Evolutionary conservation across 2,888 invertebrate species (phyloP).

Genomic region (Brachypterus glaber): DNA sequence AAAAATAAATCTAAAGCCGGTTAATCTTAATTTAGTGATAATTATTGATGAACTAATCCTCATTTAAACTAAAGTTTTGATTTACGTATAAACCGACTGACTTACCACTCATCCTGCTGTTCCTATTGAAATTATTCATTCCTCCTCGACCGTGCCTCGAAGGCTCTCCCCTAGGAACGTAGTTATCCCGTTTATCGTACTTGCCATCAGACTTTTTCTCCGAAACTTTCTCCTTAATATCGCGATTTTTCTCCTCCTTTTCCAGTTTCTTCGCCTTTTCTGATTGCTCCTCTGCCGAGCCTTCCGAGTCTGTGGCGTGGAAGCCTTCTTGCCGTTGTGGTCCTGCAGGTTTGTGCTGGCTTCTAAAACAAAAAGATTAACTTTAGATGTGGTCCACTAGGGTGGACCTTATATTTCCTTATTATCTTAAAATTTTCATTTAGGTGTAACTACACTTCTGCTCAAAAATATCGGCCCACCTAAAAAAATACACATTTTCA

Average conservation of each 20-base stretch:
- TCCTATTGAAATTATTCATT: constrained; percentile 30
- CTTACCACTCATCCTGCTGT: constrained; percentile 37
- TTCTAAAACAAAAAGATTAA: too few relatives aligned
- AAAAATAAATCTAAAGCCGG: too few relatives aligned
- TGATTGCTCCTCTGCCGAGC: constrained; percentile 55
- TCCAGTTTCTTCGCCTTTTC: constrained; percentile 30
- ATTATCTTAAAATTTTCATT: too few relatives aligned
- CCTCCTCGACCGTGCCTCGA: constrained; percentile 75
- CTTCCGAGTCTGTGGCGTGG: constrained; percentile 62
- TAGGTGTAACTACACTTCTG: too few relatives aligned
- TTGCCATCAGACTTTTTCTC: constrained; percentile 28
- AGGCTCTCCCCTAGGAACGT: constrained; percentile 82
- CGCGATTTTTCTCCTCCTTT: constrained; percentile 25
- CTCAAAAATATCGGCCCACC: too few relatives aligned
- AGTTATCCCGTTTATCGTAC: constrained; percentile 52
- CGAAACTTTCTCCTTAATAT: constrained; percentile 33
- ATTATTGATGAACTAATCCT: too few relatives aligned
- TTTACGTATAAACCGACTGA: too few relatives aligned
- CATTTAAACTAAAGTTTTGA: too few relatives aligned
- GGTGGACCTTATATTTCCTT: too few relatives aligned
- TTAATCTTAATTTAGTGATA: too few relatives aligned
- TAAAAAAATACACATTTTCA: too few relatives aligned
- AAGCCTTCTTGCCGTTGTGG: constrained; percentile 42
- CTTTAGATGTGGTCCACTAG: too few relatives aligned
- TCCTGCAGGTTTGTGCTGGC: constrained; percentile 20